Base-by-base conservation (phyloP, 1,140 invertebrate genomes). In the Penaeus indicus region DNA sequence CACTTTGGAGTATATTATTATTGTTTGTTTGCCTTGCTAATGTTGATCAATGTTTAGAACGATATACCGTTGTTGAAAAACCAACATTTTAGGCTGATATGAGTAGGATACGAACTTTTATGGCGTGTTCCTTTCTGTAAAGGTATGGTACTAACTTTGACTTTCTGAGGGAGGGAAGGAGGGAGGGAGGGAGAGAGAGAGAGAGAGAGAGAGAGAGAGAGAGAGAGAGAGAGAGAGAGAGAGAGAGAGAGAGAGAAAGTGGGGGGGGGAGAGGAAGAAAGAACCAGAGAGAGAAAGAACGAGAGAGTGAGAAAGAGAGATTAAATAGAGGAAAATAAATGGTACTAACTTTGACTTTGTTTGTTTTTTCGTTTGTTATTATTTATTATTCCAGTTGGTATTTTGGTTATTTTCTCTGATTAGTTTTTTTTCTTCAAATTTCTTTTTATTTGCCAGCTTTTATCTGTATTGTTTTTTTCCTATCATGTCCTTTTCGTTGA, bases 181-280 rank as follows among this genome's bases (percentile, higher is more conserved):
- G 32, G 32, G 32, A 32, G 32, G 2, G 32, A 32, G 32, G 2
- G 32, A 32, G 32, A 32, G 32, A 32, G 32, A 16, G 81, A 86
- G 85, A 78, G 81, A 86, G 85, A 67, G 11, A 64, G 21, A 32
- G 62, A 13, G 72, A 77, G 85, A 32, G 32, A 32, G 32, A 32
- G 32, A 32, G 25, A 63, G 81, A 63, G 62, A 78, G 85, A 86
- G 81, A 86, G 79, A 78, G 64, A 67, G 85, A 86, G 81, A 80
- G 81, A 80, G 77, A 32, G 85, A 67, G 60, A 79, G 63, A 42
- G 77, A 42, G 64, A 78, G 81, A 80, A 32, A 38, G 85, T 32
- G 60, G 32, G 42, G n/a, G n/a, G n/a, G n/a, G n/a, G n/a, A 27
- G 27, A 19, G 16, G 1, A 1, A 38, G 7, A 2, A 5, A 47